Conservation (phyloP, 2,113 vertebrate genomes). For the Galbula dea region DNA sequence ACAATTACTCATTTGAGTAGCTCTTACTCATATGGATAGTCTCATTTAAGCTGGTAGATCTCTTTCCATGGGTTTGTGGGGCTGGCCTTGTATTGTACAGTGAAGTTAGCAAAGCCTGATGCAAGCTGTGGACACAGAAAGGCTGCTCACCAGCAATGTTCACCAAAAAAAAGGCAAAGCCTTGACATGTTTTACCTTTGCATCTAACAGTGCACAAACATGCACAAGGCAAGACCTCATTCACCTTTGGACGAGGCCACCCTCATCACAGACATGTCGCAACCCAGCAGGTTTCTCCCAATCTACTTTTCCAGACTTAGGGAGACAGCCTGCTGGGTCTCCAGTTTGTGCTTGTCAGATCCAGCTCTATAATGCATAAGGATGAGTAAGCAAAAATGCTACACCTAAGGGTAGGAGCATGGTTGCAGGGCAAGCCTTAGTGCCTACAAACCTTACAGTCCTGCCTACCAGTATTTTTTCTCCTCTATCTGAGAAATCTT, state of each 20-base stretch:
- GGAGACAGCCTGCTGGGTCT: rapidly evolving
- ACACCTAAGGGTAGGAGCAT: rapidly evolving
- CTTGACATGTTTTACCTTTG: not conserved
- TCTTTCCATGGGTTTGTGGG: not conserved
- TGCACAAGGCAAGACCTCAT: not conserved
- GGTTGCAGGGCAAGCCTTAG: not conserved
- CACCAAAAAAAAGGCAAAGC: not conserved
- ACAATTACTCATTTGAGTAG: constrained; percentile 23
- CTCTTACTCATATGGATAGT: constrained; percentile 33
- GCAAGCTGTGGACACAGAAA: not conserved
- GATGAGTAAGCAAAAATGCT: not conserved
- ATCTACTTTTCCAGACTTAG: not conserved
- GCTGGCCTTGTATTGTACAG: rapidly evolving
- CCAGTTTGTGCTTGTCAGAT: not conserved
- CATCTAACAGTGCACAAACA: rapidly evolving
- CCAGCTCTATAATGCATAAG: not conserved
- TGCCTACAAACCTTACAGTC: not conserved
- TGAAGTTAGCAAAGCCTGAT: not conserved
- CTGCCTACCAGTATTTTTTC: rapidly evolving
- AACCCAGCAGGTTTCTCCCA: not conserved
- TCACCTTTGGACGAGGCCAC: rapidly evolving
- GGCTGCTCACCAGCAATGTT: not conserved
- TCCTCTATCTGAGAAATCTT: not conserved
- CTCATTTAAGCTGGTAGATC: not conserved
- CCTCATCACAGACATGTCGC: not conserved